Percentiles rank a stretch among this genome's conserved stretches.
These are phyloP conservation scores for Barypeithes pellucidus DNA, from an alignment of 2,888 invertebrate species.

Conservation along the genomic window DNA sequence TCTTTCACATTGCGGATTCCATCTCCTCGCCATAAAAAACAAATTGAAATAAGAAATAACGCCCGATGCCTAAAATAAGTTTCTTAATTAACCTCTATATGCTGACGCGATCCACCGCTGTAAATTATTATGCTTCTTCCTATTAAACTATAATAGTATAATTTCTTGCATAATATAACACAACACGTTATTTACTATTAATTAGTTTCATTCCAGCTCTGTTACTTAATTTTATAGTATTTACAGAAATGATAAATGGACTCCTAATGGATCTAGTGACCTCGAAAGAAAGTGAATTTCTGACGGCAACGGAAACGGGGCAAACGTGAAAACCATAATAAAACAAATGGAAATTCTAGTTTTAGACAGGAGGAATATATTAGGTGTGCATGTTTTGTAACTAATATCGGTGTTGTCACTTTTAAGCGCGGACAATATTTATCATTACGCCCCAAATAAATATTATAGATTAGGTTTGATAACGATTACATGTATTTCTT, in stretches of 20 bases:
- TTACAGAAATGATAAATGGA: constrained; percentile 52
- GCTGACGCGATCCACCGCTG: too few relatives aligned
- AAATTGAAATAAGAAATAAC: too few relatives aligned
- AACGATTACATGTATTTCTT: not conserved
- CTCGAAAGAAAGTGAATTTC: constrained; percentile 53
- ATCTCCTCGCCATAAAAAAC: too few relatives aligned
- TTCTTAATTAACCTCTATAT: too few relatives aligned
- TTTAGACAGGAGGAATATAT: constrained; percentile 31
- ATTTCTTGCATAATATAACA: too few relatives aligned
- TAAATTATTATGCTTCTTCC: too few relatives aligned
- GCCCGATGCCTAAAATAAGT: too few relatives aligned
- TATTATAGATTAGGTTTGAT: not conserved
- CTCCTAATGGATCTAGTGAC: constrained; percentile 52
- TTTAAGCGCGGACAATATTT: not conserved
- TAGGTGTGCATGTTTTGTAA: constrained; percentile 9
- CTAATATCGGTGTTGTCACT: constrained; percentile 1
- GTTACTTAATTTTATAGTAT: constrained; percentile 39
- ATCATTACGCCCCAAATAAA: constrained; percentile 6
- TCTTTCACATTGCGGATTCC: too few relatives aligned
- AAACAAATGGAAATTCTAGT: constrained; percentile 42
- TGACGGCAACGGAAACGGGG: constrained; percentile 49
- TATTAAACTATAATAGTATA: too few relatives aligned
- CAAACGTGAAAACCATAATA: constrained; percentile 47
- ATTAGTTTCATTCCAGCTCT: constrained; percentile 21
- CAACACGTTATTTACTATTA: not conserved